phyloP scores from a whole-genome alignment of 2,888 invertebrate genomes.

The Zaprionus lineosus region DNA sequence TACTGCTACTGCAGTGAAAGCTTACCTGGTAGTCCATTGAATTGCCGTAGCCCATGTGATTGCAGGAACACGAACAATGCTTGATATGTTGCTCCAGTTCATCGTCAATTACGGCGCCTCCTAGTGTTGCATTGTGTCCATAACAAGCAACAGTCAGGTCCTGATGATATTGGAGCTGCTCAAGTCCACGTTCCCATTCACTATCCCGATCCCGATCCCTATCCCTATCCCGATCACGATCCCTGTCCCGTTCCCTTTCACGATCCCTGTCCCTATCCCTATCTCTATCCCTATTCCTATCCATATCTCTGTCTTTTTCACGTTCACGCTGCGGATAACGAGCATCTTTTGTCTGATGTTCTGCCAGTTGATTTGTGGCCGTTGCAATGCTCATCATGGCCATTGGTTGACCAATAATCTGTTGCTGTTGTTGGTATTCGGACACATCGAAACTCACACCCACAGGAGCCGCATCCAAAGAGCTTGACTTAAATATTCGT shows the following conservation, averaged over 20 bases:
- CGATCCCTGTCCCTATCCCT: conserved; percentile 11
- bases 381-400: conserved; percentile 46
- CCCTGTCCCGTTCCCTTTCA: too few relatives aligned
- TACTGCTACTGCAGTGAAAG: conserved; percentile 2
- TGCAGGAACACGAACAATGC: conserved; percentile 94
- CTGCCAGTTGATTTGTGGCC: conserved; percentile 56
- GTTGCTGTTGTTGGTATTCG: conserved; percentile 48
- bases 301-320: too few relatives aligned
- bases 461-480: conserved; percentile 57
- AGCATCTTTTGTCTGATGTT: conserved; percentile 51
- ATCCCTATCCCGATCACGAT: too few relatives aligned
- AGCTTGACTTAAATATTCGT: conserved; percentile 69
- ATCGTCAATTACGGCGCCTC: conserved; percentile 85
- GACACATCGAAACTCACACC: background rate
- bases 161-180: conserved; percentile 50
- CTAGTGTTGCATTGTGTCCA: conserved; percentile 33
- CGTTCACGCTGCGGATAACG: conserved; percentile 43
- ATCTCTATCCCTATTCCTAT: too few relatives aligned
- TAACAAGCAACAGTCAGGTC: conserved; percentile 49
- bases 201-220: conserved; percentile 24
- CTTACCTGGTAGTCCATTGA: conserved; percentile 93
- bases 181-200: conserved; percentile 35
- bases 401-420: conserved; percentile 52
- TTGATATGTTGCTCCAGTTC: conserved; percentile 94
- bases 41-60: conserved; percentile 96